Evolutionary conservation across 1,140 invertebrate genomes (phyloP), one percentile per base, ranked within the genome.

Genomic region (Acromyrmex heyeri): DNA sequence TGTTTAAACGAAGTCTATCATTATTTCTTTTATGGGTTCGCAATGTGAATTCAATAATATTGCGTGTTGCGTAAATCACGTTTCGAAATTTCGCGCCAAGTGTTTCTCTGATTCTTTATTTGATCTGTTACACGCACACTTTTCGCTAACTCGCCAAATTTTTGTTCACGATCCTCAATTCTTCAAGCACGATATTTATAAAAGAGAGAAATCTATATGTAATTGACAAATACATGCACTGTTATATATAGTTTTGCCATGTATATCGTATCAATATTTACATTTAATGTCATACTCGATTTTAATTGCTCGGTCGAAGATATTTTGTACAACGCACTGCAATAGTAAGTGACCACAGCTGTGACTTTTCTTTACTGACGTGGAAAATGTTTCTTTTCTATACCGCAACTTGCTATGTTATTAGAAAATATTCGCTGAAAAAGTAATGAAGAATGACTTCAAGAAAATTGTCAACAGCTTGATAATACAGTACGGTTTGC

Each of bases 1-100:
- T 81, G 10, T 55, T 50, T 69, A 81, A 81, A 81, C 18, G 48
- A 24, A 44, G 64, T 70, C 62, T 70, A 81, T 81, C 77, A 81
- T 69, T 69, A 81, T 69, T 81, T 55, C 14, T 14, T 53, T 38
- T 34, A 14, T n/a, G 18, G 48, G 6, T 16, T 55, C 5, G 30
- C 27, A 18, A 69, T 50, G 38, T 16, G n/a, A 69, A 79, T 81
- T 81, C n/a, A 70, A 81, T 81, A 79, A 81, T 69, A 69, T 69
- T 8, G 50, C 62, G 8, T 44, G 64, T 79, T 79, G 77, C 62
- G 48, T 55, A 24, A 81, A 81, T 81, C 64, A 70, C 50, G 64
- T 69, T 81, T 81, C 50, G 16, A 70, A 70, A 69, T 57, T 55
- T 48, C 30, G 30, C 34, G n/a, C 24, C 10, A 55, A n/a, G 21